Evolutionary conservation across 2,113 vertebrate genomes (phyloP), one percentile per base, ranked within the genome.

Genomic region (Eurystomus gularis): DNA sequence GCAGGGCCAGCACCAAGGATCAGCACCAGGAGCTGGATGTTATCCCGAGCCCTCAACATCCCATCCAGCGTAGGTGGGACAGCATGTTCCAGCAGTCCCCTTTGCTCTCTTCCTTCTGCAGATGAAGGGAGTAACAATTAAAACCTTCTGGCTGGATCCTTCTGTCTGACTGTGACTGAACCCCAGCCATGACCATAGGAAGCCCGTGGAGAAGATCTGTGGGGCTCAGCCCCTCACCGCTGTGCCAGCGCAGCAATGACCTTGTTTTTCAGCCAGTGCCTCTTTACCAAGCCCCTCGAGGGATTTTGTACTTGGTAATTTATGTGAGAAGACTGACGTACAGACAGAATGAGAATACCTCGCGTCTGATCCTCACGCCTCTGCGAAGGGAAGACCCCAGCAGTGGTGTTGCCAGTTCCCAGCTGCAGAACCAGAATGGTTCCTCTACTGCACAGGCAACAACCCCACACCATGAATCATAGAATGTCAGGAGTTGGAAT

Each of bases 131-230:
- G 26, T 2, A 20, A 40, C 24, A 11, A 28, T 26, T 26, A n/a
- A 23, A 58, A 25, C 61, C n/a, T 37, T 4, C 9, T 1, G 31
- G 35, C 46, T 39, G 69, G 35, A 17, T 54, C 44, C 68, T 64
- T 25, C 25, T 1, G 0, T 6, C 19, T 3, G 33, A 14, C 21
- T 1, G 1, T 7, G 42, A 7, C 29, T 1, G 15, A 29, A 18
- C 19, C n/a, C 61, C 12, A 33, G 49, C 15, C 1, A 1, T 6
- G 20, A 4, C 33, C 14, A 2, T 3, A 15, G 39, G 3, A 12
- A 52, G 33, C 44, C 37, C 8, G 1, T 3, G 17, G 21, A 11
- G 37, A 13, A 39, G 62, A 20, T 58, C 48, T 2, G 0, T 9
- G 73, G 49, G 42, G 57, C 57, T 42, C 19, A 26, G 57, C 21